Conservation (phyloP, 2,797 vertebrate genomes). For the Phyllotis vaccarum region DNA sequence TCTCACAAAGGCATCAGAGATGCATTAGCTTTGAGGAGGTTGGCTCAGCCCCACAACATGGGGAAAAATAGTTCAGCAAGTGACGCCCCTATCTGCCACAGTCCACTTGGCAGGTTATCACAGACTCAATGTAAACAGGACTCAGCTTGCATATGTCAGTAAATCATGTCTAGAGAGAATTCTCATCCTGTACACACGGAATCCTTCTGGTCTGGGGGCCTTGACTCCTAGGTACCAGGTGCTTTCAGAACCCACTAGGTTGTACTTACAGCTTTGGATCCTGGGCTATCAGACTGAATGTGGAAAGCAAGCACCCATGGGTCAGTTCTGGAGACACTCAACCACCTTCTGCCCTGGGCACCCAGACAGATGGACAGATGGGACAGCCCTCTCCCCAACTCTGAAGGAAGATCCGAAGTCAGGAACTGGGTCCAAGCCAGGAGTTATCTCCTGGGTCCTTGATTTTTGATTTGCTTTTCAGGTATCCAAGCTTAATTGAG, state of each 20-base stretch:
- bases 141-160: rapidly evolving
- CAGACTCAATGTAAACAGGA: rapidly evolving
- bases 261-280: rapidly evolving
- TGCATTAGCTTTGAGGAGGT: not conserved
- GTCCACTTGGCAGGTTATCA: not conserved
- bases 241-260: not conserved
- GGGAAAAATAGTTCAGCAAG: rapidly evolving
- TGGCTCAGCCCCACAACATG: no score
- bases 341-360: rapidly evolving
- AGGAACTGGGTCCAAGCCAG: not conserved
- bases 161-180: not conserved
- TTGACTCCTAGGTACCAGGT: rapidly evolving
- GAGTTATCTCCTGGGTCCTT: not conserved
- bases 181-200: rapidly evolving
- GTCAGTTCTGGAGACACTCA: not conserved
- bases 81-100: rapidly evolving
- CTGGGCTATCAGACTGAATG: not conserved
- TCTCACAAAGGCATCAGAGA: not conserved
- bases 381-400: rapidly evolving
- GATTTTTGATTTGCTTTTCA: not conserved
- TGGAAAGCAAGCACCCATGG: not conserved
- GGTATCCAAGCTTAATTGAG: rapidly evolving
- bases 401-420: not conserved
- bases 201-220: not conserved
- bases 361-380: not conserved